These are phyloP conservation scores for Chionoecetes opilio DNA, from an alignment of 1,140 invertebrate genomes.

Conservation along the genomic window DNA sequence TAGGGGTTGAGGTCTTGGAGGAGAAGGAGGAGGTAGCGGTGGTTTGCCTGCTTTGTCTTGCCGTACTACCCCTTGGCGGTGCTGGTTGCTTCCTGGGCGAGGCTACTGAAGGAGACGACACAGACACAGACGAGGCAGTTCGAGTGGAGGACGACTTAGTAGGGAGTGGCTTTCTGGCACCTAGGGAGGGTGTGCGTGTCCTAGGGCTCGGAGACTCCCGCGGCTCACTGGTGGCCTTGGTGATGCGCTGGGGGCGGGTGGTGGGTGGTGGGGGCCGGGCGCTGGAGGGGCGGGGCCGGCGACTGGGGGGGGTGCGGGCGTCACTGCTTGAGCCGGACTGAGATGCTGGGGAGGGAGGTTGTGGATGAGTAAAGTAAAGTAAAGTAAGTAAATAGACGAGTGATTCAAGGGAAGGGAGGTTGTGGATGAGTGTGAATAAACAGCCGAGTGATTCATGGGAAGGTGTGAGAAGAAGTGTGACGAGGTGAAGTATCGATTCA, in stretches of 20 bases:
- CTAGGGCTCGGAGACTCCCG: conserved; percentile 56
- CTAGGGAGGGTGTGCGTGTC: neutral
- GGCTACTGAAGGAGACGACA: conserved; percentile 45
- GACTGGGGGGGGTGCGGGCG: conserved; percentile 58
- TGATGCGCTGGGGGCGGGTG: conserved; percentile 46
- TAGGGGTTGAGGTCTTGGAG: conserved; percentile 66
- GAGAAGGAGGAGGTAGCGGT: conserved; percentile 42
- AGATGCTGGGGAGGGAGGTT: neutral
- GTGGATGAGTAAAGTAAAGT: neutral
- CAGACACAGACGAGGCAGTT: conserved; percentile 34
- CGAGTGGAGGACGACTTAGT: conserved; percentile 42
- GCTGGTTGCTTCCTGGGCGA: conserved; percentile 28
- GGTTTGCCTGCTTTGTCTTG: neutral
- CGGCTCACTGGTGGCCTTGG: conserved; percentile 68
- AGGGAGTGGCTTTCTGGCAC: neutral
- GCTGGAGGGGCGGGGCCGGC: conserved; percentile 66
- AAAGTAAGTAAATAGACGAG: neutral
- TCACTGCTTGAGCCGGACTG: conserved; percentile 73
- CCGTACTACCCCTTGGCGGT: neutral
- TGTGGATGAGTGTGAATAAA: no score
- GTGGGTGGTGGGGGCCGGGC: conserved; percentile 61
- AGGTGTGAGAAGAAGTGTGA: no score
- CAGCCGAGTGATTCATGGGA: no score
- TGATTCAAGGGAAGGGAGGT: neutral
- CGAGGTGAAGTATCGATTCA: no score